Percentiles rank a stretch among this genome's conserved stretches.
phyloP scores from a whole-genome alignment of 92 coral and sea anemone genomes.

The Galaxea fascicularis region DNA sequence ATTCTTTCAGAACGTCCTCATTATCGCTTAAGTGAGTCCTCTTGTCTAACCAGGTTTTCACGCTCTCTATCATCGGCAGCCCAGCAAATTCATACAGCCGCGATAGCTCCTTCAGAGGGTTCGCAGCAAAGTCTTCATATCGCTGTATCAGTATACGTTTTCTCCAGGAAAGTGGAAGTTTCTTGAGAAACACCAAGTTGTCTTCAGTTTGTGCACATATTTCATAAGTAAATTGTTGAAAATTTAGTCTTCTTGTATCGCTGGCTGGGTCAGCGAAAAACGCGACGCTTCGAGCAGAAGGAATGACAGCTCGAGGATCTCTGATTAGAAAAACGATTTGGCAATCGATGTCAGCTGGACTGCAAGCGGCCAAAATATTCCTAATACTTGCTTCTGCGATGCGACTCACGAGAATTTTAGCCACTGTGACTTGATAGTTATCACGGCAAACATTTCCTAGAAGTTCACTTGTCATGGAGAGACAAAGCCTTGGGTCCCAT shows the following conservation, averaged over 20 bases:
- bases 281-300: conserved; percentile 38
- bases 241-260: background rate
- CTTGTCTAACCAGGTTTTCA: conserved; percentile 36
- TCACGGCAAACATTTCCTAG: conserved; percentile 11
- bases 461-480: conserved; percentile 19
- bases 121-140: conserved; percentile 52
- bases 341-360: conserved; percentile 14
- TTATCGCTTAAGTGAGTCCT: conserved; percentile 22
- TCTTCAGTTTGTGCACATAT: conserved; percentile 33
- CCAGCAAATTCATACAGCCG: conserved; percentile 38
- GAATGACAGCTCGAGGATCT: conserved; percentile 62
- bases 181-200: conserved; percentile 27
- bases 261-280: conserved; percentile 10
- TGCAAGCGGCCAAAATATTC: conserved; percentile 32
- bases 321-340: conserved; percentile 40
- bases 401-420: conserved; percentile 46
- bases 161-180: conserved; percentile 16
- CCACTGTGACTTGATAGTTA: conserved; percentile 42
- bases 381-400: conserved; percentile 39
- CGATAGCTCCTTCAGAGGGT: conserved; percentile 42
- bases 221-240: conserved; percentile 7
- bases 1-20: background rate
- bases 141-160: conserved; percentile 35
- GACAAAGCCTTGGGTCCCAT: conserved; percentile 53
- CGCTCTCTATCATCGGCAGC: conserved; percentile 21